Base-by-base conservation (phyloP, 1,140 invertebrate genomes). In the Psilanteris sp. region DNA sequence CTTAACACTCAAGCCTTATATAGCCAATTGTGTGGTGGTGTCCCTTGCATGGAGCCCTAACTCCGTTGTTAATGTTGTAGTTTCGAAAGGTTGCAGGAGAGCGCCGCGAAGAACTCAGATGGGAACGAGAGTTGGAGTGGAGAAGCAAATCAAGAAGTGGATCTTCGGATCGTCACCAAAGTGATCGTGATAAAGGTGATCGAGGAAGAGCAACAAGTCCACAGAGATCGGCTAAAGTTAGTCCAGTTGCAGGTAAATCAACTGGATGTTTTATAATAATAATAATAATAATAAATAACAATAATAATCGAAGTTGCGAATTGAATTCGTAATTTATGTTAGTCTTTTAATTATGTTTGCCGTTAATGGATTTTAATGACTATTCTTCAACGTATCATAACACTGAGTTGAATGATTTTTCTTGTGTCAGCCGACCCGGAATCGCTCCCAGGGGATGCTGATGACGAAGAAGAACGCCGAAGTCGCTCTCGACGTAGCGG, bases 81-180 rank as follows among this genome's bases (percentile, higher is more conserved):
- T 89, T 89, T 88, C 87, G 85, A 87, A 89, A 90, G 87, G 89
- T 90, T 84, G 87, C 89, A 86, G 89, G 89, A 32, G 89, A 90
- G 57, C 86, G 86, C 10, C 87, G 88, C 24, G 82, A 88, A 74
- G 84, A 90, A 46, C 81, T 89, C 72, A 86, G 85, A 64, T 86
- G 87, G 86, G 88, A 89, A 72, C 74, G 85, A 62, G 88, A 89
- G 61, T 46, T 89, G 55, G 88, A 90, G 43, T 88, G 90, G 85
- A 81, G 86, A 62, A 88, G 85, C 67, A 88, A 87, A 59, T 87
- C 89, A 29, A 83, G 88, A 77, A 85, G 83, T 36, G 83, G 87
- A 15, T 86, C 86, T 6, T 83, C 85, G 8, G 83, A 85, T 75
- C 80, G 81, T 61, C 83, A 79, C 81, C 86, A 81, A 62, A 66